Conservation (phyloP, 2,888 invertebrate species). For the Reticulitermes lucifugus region DNA sequence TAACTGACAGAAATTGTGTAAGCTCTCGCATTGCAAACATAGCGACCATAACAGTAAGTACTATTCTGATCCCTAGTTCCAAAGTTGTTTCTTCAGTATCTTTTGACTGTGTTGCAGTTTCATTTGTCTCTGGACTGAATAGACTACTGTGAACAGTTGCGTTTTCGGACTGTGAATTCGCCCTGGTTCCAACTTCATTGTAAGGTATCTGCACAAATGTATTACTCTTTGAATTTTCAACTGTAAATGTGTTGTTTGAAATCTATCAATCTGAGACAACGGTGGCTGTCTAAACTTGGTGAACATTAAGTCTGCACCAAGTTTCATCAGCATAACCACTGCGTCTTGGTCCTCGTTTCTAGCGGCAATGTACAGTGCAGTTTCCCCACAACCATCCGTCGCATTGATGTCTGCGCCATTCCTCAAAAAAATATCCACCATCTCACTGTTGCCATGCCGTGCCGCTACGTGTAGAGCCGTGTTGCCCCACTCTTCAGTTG, state of each 20-base stretch:
- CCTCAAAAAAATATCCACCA: constrained; percentile 17
- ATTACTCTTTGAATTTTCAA: no score
- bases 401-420: constrained; percentile 35
- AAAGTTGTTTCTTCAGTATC: not conserved
- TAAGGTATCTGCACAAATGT: no score
- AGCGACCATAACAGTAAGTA: not conserved
- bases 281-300: constrained; percentile 32
- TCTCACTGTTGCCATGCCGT: constrained; percentile 3
- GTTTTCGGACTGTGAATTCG: no score
- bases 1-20: constrained; percentile 23
- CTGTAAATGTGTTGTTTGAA: no score
- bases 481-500: constrained; percentile 29
- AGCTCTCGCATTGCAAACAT: not conserved
- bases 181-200: no score
- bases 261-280: constrained; percentile 15
- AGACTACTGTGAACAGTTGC: no score
- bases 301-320: constrained; percentile 74
- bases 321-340: constrained; percentile 72
- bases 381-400: constrained; percentile 57
- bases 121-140: no score
- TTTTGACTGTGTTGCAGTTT: not conserved
- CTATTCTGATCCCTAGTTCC: not conserved
- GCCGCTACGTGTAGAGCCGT: constrained; percentile 24
- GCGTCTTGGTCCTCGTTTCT: constrained; percentile 75
- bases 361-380: constrained; percentile 69